phyloP scores from a whole-genome alignment of 1,140 invertebrate genomes.

The Heterodera carotae region DNA sequence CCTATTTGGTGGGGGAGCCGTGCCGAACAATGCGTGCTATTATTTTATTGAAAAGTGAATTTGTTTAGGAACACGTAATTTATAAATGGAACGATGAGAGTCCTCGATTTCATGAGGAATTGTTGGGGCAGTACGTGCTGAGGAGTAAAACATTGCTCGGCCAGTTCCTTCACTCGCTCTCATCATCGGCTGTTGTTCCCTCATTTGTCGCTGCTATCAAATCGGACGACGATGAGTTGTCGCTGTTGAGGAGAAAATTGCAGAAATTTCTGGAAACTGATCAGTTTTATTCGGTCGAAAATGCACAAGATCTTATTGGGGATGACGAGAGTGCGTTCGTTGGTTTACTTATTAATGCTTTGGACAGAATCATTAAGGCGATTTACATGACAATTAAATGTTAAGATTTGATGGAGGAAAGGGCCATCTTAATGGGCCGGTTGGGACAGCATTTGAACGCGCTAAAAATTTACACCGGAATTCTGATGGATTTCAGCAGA shows the following conservation, averaged over 20 bases:
- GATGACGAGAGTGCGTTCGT: slow-evolving; percentile 6
- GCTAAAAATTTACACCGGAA: slow-evolving; percentile 84
- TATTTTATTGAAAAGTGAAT: no score
- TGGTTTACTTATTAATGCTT: not conserved
- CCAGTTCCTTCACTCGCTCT: slow-evolving; percentile 46
- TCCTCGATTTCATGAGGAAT: slow-evolving; percentile 83
- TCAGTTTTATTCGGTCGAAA: slow-evolving; percentile 17
- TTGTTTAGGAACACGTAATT: slow-evolving; percentile 82
- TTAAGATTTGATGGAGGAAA: slow-evolving; percentile 79
- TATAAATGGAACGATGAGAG: slow-evolving; percentile 83
- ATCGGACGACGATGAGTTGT: slow-evolving; percentile 23
- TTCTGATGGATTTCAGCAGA: slow-evolving; percentile 76
- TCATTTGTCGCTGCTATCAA: slow-evolving; percentile 7
- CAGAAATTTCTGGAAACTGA: slow-evolving; percentile 21
- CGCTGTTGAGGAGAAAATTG: slow-evolving; percentile 17
- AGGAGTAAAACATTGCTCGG: slow-evolving; percentile 62
- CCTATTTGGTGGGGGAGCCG: slow-evolving; percentile 76
- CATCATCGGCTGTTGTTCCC: not conserved
- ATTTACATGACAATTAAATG: not conserved
- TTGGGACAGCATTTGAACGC: slow-evolving; percentile 85
- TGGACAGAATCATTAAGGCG: no score
- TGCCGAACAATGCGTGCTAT: no score
- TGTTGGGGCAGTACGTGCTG: slow-evolving; percentile 71
- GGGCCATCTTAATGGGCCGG: slow-evolving; percentile 85
- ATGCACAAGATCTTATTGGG: slow-evolving; percentile 13